Conservation (phyloP, 2,797 vertebrate species). For the Urophycis tenuis region DNA sequence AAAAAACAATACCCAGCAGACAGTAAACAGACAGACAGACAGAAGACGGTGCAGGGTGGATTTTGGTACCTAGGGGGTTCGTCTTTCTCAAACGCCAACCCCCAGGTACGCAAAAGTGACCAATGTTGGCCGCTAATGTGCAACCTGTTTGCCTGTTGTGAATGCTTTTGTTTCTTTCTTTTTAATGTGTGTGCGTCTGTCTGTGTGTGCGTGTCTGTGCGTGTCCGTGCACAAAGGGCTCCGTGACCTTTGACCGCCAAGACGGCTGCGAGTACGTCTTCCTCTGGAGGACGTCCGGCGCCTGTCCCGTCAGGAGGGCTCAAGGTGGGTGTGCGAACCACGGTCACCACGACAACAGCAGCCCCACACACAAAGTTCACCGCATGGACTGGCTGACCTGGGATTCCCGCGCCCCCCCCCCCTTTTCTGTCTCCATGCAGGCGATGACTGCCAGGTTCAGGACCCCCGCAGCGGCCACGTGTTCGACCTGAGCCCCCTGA, state of each 20-base stretch:
- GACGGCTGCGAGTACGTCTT: constrained; percentile 88
- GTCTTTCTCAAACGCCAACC: background rate
- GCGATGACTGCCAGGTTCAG: constrained; percentile 78
- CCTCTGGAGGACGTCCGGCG: constrained; percentile 88
- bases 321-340: constrained; percentile 59
- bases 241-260: constrained; percentile 77
- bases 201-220: constrained; percentile 14
- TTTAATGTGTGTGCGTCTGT: constrained; percentile 4
- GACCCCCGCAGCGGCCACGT: constrained; percentile 79
- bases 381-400: background rate
- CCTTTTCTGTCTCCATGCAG: constrained; percentile 64
- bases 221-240: constrained; percentile 71
- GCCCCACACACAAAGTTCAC: background rate
- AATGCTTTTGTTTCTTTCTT: background rate
- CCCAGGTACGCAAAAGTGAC: background rate
- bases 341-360: background rate
- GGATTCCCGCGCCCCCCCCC: too few species aligned
- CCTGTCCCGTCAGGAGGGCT: constrained; percentile 79
- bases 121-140: background rate
- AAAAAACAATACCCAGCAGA: too few species aligned
- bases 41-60: too few species aligned
- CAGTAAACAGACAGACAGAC: too few species aligned
- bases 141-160: background rate
- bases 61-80: background rate
- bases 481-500: constrained; percentile 79